Percentiles rank a stretch among this genome's conserved stretches.
phyloP scores from a whole-genome alignment of 2,888 invertebrate species.

The Drosophila basisetae region DNA sequence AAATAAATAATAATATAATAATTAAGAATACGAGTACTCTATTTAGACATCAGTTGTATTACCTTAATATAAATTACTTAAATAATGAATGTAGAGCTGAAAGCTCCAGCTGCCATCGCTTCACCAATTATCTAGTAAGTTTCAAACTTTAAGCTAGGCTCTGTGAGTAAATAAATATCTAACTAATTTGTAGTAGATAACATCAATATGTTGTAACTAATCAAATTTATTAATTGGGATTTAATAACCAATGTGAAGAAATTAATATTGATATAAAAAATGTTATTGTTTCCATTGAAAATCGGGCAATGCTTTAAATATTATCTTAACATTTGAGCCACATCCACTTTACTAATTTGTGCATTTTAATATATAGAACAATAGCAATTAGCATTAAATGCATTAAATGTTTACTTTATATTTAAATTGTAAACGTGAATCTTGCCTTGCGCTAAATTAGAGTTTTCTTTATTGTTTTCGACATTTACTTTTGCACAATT shows the following conservation, averaged over 20 bases:
- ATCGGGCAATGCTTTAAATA: background rate
- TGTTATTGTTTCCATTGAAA: background rate
- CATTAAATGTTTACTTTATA: background rate
- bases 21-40: background rate
- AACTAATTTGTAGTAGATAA: background rate
- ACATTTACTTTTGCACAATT: background rate
- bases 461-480: background rate
- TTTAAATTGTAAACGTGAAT: background rate
- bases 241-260: background rate
- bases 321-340: background rate
- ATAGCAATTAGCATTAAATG: background rate
- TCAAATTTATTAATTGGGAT: background rate
- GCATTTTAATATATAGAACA: background rate
- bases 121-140: background rate
- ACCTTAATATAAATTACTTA: background rate
- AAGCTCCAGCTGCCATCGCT: background rate
- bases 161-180: background rate
- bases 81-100: background rate
- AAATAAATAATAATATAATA: background rate
- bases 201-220: background rate
- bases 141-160: background rate
- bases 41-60: background rate
- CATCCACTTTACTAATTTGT: background rate
- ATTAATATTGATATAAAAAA: background rate
- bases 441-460: background rate